phyloP scores from a whole-genome alignment of 2,797 vertebrate genomes.

The Gadopsis marmoratus region DNA sequence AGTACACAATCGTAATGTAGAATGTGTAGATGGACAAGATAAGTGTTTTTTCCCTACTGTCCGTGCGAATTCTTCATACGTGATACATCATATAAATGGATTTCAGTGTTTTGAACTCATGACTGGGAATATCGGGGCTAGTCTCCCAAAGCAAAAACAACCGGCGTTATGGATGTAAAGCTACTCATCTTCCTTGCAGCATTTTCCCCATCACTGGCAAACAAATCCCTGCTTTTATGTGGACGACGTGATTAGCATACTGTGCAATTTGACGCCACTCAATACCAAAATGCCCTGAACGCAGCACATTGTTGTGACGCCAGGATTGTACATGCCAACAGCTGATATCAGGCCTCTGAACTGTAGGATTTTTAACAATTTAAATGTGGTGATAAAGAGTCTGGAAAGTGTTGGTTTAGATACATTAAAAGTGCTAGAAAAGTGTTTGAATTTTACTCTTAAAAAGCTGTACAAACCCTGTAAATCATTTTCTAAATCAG shows the following conservation, averaged over 20 bases:
- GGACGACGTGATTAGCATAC: slow-evolving; percentile 9
- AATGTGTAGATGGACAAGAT: not conserved
- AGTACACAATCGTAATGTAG: not conserved
- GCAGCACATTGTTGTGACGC: slow-evolving; percentile 39
- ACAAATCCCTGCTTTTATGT: slow-evolving; percentile 40
- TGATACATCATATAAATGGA: not conserved
- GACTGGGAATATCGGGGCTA: not conserved
- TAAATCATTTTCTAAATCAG: not conserved
- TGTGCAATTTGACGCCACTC: slow-evolving; percentile 47
- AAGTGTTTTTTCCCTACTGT: slow-evolving; percentile 3
- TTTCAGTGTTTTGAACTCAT: not conserved
- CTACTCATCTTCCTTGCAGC: slow-evolving; percentile 30
- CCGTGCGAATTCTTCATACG: not conserved
- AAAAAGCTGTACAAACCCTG: no score
- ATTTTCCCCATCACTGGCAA: slow-evolving; percentile 15
- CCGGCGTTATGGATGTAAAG: slow-evolving; percentile 25
- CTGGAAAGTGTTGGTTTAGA: no score
- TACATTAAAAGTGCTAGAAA: no score
- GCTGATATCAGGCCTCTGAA: slow-evolving; percentile 36
- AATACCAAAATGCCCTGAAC: slow-evolving; percentile 22
- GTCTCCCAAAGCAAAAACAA: slow-evolving; percentile 4
- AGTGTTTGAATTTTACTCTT: no score
- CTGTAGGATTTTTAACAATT: not conserved
- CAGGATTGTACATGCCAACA: slow-evolving; percentile 28
- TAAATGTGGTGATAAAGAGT: no score